Percentiles rank a stretch among this genome's conserved stretches.
Evolutionary conservation across 1,140 invertebrate genomes (phyloP).

Genomic region (Brachionus plicatilis): DNA sequence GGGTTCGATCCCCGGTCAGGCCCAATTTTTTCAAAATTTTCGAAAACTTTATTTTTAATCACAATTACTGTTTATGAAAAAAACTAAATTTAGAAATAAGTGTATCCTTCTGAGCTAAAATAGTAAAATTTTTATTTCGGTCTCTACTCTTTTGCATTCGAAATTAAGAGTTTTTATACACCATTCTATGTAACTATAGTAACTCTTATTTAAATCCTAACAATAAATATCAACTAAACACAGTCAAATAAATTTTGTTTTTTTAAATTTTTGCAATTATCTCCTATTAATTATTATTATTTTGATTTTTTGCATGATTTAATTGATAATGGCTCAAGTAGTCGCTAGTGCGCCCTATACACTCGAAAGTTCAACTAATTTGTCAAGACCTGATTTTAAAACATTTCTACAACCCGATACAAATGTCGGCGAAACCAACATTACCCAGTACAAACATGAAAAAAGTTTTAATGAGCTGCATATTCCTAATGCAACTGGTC

Average conservation of each 20-base stretch:
- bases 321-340: slow-evolving; percentile 17
- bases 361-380: background rate
- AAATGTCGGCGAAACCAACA: slow-evolving; percentile 9
- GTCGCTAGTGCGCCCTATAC: background rate
- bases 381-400: slow-evolving; percentile 16
- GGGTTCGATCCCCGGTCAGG: slow-evolving; percentile 31
- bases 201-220: background rate
- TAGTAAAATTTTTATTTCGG: background rate
- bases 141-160: background rate
- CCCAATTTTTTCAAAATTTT: slow-evolving; percentile 1
- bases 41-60: background rate
- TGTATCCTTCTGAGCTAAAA: background rate
- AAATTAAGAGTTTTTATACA: background rate
- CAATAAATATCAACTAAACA: slow-evolving; percentile 10
- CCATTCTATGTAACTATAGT: slow-evolving; percentile 2
- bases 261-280: background rate
- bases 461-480: background rate
- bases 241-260: background rate
- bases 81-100: background rate
- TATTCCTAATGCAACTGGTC: slow-evolving; percentile 1
- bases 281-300: background rate
- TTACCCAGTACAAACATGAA: background rate
- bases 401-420: slow-evolving; percentile 28
- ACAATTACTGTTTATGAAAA: background rate
- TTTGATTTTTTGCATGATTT: background rate